phyloP scores from a whole-genome alignment of 2,888 invertebrate species.

The Netelia melanura region DNA sequence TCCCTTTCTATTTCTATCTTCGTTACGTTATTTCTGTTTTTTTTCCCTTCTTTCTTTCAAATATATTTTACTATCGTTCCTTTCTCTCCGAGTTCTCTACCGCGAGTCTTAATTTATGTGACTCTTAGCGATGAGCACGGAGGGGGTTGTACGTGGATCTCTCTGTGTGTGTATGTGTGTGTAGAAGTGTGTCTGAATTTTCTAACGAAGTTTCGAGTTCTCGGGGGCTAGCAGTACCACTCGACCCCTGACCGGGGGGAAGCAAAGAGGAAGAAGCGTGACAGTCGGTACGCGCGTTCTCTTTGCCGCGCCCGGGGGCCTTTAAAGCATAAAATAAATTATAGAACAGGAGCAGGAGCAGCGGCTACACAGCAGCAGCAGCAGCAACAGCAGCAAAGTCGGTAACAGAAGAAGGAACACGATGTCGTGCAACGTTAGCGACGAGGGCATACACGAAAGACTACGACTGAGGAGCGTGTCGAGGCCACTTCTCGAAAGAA shows the following conservation, averaged over 20 bases:
- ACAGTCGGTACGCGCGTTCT: slow-evolving; percentile 71
- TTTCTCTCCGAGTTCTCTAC: slow-evolving; percentile 21
- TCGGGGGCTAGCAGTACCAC: slow-evolving; percentile 82
- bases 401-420: slow-evolving; percentile 69
- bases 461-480: slow-evolving; percentile 67
- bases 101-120: slow-evolving; percentile 75
- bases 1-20: slow-evolving; percentile 29
- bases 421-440: slow-evolving; percentile 74
- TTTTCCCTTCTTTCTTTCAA: neutral
- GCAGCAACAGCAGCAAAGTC: slow-evolving; percentile 29
- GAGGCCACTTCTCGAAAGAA: slow-evolving; percentile 69
- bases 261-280: slow-evolving; percentile 73
- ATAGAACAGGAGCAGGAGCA: slow-evolving; percentile 66
- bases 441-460: slow-evolving; percentile 53
- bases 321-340: slow-evolving; percentile 81
- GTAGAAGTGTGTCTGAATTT: neutral
- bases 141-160: slow-evolving; percentile 15
- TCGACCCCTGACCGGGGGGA: slow-evolving; percentile 76
- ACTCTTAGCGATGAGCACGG: slow-evolving; percentile 54
- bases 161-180: neutral
- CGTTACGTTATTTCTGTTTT: neutral
- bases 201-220: slow-evolving; percentile 76
- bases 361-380: slow-evolving; percentile 23
- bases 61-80: slow-evolving; percentile 13
- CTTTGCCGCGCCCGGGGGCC: slow-evolving; percentile 61